Conservation (phyloP, 1,140 invertebrate species). For the Heliconius hermathena region DNA sequence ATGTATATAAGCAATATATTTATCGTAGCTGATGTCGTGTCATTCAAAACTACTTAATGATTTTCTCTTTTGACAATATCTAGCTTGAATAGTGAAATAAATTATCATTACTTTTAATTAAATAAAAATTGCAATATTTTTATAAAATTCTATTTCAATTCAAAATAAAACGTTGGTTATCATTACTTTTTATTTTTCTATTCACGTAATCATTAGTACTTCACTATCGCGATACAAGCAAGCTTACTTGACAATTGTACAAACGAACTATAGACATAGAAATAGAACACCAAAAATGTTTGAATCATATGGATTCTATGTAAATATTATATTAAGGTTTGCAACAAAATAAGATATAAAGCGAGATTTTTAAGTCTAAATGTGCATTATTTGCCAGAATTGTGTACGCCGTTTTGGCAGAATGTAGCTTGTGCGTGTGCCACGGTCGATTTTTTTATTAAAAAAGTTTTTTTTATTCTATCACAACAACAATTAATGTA, state of each 20-base stretch:
- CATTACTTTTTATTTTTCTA: slow-evolving; percentile 1
- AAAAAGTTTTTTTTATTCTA: no score
- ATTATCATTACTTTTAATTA: background rate
- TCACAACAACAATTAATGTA: no score
- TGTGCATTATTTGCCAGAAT: slow-evolving; percentile 22
- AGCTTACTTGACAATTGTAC: background rate
- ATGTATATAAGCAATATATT: no score
- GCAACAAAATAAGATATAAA: slow-evolving; percentile 28
- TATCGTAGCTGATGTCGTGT: background rate
- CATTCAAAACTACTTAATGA: background rate
- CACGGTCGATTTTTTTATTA: slow-evolving; percentile 11
- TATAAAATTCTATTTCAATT: background rate
- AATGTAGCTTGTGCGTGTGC: slow-evolving; percentile 9
- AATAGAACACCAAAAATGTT: slow-evolving; percentile 43
- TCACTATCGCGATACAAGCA: background rate
- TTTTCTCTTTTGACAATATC: slow-evolving; percentile 5
- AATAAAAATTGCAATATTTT: background rate
- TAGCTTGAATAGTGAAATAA: background rate
- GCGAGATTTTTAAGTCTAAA: slow-evolving; percentile 35
- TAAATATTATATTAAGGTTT: slow-evolving; percentile 42
- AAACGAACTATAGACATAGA: slow-evolving; percentile 13
- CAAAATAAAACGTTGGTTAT: background rate
- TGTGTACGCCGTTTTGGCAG: slow-evolving; percentile 7
- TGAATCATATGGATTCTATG: slow-evolving; percentile 31
- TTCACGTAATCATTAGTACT: background rate